Base-by-base conservation (phyloP, 1,140 invertebrate species). In the Heliconius hewitsoni region DNA sequence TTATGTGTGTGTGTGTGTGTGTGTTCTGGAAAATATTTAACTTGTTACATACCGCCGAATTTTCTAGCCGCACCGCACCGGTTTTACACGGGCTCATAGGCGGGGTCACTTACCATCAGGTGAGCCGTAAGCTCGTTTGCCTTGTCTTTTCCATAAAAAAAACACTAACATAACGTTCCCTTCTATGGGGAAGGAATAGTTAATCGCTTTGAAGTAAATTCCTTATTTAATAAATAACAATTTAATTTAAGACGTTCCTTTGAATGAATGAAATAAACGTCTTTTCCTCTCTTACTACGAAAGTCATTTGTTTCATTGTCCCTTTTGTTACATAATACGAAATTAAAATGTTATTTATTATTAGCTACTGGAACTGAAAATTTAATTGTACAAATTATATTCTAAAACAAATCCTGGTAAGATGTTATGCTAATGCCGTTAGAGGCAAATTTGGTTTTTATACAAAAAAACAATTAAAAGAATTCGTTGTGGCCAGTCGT, bases 181-280 rank as follows among this genome's bases (percentile, higher is more conserved):
- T 18, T 55, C 19, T 57, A n/a, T 19, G 19, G 8, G 8, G 34
- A 37, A n/a, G 23, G 3, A 60, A 60, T 3, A 60, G 3, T 60
- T 11, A 60, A 23, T 23, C n/a, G 42, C 27, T 60, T 60, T 23
- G 23, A 60, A 5, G 19, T 60, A n/a, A 60, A 60, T 60, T n/a
- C n/a, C n/a, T 19, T 60, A 60, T 60, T 60, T 1, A 60, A 1
- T 60, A 60, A 60, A 60, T 27, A 27, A 60, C n/a, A 60, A 60
- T 60, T 60, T 60, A 60, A 60, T 60, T 60, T 23, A 60, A 60
- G 57, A 60, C 57, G 57, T 23, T 60, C 9, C n/a, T 60, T 60
- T n/a, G n/a, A 30, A 30, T 30, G 16, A 66, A 13, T 66, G 27
- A 27, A 66, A 30, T 66, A 66, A 66, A 13, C 30, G 11, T 30